phyloP scores from a whole-genome alignment of 2,113 vertebrate genomes.

The Channa maculata region DNA sequence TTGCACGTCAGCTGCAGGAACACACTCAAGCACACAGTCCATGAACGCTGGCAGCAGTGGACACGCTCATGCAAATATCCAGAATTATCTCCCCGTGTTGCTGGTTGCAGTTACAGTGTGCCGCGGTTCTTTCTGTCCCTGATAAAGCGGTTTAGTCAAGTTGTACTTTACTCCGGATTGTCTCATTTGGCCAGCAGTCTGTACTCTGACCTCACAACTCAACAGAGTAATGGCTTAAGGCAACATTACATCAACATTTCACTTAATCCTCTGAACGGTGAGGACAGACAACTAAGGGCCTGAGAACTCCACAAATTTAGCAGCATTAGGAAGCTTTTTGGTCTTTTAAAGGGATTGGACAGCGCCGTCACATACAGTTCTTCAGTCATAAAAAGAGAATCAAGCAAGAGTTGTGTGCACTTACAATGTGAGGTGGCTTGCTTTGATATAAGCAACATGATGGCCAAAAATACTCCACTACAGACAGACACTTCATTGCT shows the following conservation, averaged over 20 bases:
- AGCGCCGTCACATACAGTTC: too few relatives aligned
- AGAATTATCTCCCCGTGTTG: background rate
- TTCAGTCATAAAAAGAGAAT: too few relatives aligned
- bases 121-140: background rate
- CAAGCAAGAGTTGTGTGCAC: too few relatives aligned
- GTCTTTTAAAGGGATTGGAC: too few relatives aligned
- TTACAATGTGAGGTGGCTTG: too few relatives aligned
- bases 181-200: conserved; percentile 14
- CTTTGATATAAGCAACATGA: too few relatives aligned
- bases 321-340: too few relatives aligned
- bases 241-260: background rate
- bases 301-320: background rate
- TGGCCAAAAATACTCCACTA: too few relatives aligned
- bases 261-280: background rate
- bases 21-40: background rate
- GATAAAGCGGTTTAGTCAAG: conserved; percentile 47
- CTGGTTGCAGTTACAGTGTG: background rate
- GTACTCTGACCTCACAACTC: conserved; percentile 51
- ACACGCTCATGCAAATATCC: conserved; percentile 39
- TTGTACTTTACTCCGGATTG: conserved; percentile 61
- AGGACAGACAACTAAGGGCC: background rate
- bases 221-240: background rate
- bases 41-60: background rate
- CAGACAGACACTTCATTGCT: too few relatives aligned
- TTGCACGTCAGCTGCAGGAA: conserved; percentile 1